phyloP scores from a whole-genome alignment of 1,140 invertebrate genomes.

The Gryllus bimaculatus region DNA sequence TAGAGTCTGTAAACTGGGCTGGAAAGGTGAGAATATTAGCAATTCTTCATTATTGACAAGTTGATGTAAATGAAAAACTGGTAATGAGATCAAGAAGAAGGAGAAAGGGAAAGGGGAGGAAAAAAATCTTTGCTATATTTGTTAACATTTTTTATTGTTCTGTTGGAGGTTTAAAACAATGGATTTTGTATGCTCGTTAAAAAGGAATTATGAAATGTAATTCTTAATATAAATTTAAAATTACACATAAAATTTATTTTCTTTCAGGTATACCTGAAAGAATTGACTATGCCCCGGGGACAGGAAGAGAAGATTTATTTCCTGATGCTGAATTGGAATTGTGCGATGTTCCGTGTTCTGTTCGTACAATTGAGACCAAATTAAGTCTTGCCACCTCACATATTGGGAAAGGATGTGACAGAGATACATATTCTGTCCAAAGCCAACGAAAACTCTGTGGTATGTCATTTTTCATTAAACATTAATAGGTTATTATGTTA shows the following conservation, averaged over 20 bases:
- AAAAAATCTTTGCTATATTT: slow-evolving; percentile 5
- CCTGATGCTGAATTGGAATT: slow-evolving; percentile 77
- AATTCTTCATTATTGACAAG: not conserved
- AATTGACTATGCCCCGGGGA: slow-evolving; percentile 82
- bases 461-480: slow-evolving; percentile 29
- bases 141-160: too few relatives aligned
- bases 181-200: not conserved
- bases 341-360: slow-evolving; percentile 73
- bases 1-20: slow-evolving; percentile 59
- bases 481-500: not conserved
- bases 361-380: slow-evolving; percentile 50
- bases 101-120: too few relatives aligned
- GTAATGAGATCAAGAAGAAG: too few relatives aligned
- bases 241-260: not conserved
- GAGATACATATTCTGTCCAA: slow-evolving; percentile 81
- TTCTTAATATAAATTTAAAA: not conserved
- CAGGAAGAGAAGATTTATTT: slow-evolving; percentile 67
- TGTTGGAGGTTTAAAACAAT: not conserved
- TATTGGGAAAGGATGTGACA: slow-evolving; percentile 83
- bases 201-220: not conserved
- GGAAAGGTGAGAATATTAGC: slow-evolving; percentile 52
- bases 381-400: slow-evolving; percentile 67
- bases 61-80: not conserved
- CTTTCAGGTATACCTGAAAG: slow-evolving; percentile 67
- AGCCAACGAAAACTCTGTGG: slow-evolving; percentile 86